Conservation (phyloP, 2,113 vertebrate genomes). For the Sakesphorus luctuosus region DNA sequence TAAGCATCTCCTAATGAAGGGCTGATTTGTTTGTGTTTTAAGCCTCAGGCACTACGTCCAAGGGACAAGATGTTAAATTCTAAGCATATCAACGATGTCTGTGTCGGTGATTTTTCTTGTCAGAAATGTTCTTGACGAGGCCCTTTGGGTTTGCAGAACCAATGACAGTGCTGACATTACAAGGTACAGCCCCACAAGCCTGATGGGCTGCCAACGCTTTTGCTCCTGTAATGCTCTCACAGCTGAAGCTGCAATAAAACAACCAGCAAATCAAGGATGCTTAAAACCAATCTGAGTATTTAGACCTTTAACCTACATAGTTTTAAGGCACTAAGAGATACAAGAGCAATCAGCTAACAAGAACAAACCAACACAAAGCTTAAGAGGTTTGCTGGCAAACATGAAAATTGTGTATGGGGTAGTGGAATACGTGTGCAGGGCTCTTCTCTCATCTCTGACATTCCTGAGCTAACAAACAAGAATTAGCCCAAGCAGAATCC, state of each 20-base stretch:
- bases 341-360: background rate
- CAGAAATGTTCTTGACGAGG: slow-evolving; percentile 10
- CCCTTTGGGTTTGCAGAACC: background rate
- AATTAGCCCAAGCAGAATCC: background rate
- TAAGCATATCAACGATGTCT: background rate
- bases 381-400: background rate
- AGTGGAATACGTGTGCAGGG: background rate
- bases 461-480: background rate
- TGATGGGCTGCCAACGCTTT: background rate
- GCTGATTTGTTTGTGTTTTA: slow-evolving; percentile 23
- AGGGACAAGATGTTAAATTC: slow-evolving; percentile 27
- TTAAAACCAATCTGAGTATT: background rate
- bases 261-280: background rate
- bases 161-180: background rate
- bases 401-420: background rate
- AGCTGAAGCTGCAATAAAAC: background rate
- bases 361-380: background rate
- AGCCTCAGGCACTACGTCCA: slow-evolving; percentile 27
- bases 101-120: background rate
- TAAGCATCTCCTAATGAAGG: slow-evolving; percentile 27
- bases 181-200: background rate
- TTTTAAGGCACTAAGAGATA: background rate
- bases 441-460: background rate
- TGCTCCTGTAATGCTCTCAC: background rate
- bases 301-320: background rate